phyloP scores from a whole-genome alignment of 2,797 vertebrate species.

The Pampus argenteus region DNA sequence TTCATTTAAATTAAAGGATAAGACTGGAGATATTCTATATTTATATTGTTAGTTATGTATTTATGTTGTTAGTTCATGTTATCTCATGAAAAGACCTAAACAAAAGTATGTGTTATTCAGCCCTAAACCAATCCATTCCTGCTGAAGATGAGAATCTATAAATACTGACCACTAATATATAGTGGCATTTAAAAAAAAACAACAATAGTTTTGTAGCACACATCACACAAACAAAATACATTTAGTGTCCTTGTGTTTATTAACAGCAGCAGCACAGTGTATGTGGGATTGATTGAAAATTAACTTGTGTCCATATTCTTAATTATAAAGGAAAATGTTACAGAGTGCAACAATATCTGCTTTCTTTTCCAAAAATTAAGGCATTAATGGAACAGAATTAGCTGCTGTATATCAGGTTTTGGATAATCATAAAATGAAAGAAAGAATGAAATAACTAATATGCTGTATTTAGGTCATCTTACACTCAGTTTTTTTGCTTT shows the following conservation, averaged over 20 bases:
- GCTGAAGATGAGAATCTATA: background rate
- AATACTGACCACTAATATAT: background rate
- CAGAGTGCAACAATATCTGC: background rate
- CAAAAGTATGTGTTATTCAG: background rate
- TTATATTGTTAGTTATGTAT: too few species aligned
- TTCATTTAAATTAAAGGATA: background rate
- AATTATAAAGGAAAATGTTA: background rate
- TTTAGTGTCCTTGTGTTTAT: background rate
- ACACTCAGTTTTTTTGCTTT: slow-evolving; percentile 45
- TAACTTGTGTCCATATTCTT: too few species aligned
- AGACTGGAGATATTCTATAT: too few species aligned
- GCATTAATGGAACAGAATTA: background rate
- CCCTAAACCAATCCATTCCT: too few species aligned
- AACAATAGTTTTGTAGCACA: background rate
- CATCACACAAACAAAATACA: background rate
- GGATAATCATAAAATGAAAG: background rate
- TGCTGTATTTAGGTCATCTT: slow-evolving; percentile 58
- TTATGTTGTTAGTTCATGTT: too few species aligned
- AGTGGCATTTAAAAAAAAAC: background rate
- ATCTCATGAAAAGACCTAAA: background rate
- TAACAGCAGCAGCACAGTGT: background rate
- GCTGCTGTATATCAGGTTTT: background rate
- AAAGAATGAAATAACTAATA: background rate
- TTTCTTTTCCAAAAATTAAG: background rate
- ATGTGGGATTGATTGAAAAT: background rate